A percentile compares a stretch with the other conserved stretches of the same genome.
Conservation (phyloP, 2,888 invertebrate genomes). For the Lamproptera curius region DNA sequence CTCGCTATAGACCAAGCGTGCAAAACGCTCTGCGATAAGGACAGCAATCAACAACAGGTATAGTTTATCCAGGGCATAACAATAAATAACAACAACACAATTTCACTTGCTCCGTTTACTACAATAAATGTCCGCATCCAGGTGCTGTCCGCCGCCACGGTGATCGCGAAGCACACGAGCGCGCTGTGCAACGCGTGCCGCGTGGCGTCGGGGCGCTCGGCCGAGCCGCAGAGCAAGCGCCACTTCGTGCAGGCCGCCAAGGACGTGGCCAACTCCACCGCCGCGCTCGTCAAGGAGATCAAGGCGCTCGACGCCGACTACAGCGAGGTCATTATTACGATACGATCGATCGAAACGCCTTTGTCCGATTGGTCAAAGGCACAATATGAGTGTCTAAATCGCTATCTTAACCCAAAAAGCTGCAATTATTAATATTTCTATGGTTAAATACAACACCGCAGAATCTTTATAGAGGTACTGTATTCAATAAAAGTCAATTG, state of each 20-base stretch:
- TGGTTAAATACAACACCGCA: no score
- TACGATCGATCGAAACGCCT: no score
- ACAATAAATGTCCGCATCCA: constrained; percentile 45
- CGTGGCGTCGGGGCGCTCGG: constrained; percentile 93
- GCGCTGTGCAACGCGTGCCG: constrained; percentile 97
- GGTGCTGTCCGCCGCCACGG: constrained; percentile 93
- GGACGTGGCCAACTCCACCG: constrained; percentile 97
- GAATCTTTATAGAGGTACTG: no score
- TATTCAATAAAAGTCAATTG: no score
- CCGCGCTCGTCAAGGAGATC: constrained; percentile 95
- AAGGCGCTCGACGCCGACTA: constrained; percentile 93
- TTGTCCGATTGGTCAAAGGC: no score
- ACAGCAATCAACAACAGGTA: constrained; percentile 86
- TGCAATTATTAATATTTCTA: no score
- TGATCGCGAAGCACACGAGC: constrained; percentile 97
- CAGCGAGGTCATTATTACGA: constrained; percentile 82
- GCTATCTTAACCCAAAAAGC: no score
- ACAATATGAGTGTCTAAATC: no score
- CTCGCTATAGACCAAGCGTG: constrained; percentile 95
- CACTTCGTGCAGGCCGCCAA: constrained; percentile 99
- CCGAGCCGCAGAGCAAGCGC: constrained; percentile 93
- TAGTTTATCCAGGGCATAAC: no score
- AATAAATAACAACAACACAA: no score
- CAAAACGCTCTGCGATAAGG: constrained; percentile 83
- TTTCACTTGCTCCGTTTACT: no score